Evolutionary conservation across 2,113 vertebrate genomes (phyloP).

Genomic region (Neotragus pygmaeus): DNA sequence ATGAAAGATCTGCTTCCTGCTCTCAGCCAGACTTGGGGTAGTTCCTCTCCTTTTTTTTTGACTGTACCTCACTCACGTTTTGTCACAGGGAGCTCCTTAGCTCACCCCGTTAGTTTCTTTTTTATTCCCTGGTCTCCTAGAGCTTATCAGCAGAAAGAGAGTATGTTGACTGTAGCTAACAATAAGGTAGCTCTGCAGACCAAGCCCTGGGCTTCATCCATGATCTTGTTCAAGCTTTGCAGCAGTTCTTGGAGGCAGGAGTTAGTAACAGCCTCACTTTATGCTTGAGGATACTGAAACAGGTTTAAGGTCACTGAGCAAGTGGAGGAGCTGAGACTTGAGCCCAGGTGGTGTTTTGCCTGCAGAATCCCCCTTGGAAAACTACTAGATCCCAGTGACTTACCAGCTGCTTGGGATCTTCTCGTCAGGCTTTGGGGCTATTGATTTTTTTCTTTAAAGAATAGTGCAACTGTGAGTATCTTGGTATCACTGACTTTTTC

Average conservation of each 20-base stretch:
- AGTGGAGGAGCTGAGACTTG: neutral
- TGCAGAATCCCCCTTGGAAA: rapidly evolving
- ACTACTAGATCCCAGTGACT: too few species aligned
- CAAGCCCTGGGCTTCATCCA: neutral
- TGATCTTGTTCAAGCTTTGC: neutral
- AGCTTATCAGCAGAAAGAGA: neutral
- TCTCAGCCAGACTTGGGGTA: neutral
- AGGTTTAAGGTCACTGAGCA: neutral
- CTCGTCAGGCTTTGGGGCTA: rapidly evolving
- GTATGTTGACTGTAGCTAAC: too few species aligned
- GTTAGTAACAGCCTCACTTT: neutral
- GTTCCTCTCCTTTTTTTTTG: too few species aligned
- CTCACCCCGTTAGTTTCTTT: rapidly evolving
- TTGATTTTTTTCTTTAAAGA: neutral
- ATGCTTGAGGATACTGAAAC: neutral
- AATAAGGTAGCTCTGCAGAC: neutral
- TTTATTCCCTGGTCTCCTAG: too few species aligned
- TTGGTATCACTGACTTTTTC: neutral
- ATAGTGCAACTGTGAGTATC: neutral
- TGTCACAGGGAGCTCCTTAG: neutral
- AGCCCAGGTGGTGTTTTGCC: neutral
- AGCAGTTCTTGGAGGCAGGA: neutral
- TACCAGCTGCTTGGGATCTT: neutral
- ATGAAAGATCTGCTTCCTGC: neutral
- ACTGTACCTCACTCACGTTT: neutral